These are phyloP conservation scores for Rhinogobio ventralis DNA, from an alignment of 2,797 vertebrate species.

Conservation along the genomic window DNA sequence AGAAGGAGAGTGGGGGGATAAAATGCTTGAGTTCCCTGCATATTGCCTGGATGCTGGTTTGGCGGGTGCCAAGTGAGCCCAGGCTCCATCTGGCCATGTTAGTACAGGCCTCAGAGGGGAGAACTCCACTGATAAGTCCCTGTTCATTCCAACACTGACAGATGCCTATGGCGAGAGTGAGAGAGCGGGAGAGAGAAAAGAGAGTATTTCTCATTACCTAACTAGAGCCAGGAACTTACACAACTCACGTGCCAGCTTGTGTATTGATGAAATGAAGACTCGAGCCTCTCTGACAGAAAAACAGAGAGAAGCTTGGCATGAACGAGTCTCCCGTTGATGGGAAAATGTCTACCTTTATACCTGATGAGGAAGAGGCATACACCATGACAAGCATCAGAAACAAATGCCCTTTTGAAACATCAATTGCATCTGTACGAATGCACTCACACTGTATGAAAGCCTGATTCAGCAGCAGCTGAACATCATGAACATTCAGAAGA, in stretches of 20 bases:
- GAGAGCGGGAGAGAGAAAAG: conserved; percentile 7
- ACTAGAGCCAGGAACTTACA: conserved; percentile 46
- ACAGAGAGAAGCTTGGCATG: conserved; percentile 24
- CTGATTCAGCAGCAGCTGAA: conserved; percentile 57
- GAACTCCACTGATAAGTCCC: conserved; percentile 47
- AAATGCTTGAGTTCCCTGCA: conserved; percentile 37
- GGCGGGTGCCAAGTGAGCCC: conserved; percentile 36
- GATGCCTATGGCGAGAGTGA: conserved; percentile 43
- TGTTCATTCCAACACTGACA: conserved; percentile 46
- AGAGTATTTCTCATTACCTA: conserved; percentile 34
- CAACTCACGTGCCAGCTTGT: conserved; percentile 47
- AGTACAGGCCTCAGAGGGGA: conserved; percentile 38
- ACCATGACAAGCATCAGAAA: conserved; percentile 47
- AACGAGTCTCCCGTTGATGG: conserved; percentile 33
- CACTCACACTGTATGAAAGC: not conserved
- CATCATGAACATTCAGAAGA: not conserved
- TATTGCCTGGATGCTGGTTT: conserved; percentile 36
- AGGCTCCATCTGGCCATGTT: conserved; percentile 60
- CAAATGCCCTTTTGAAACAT: conserved; percentile 39
- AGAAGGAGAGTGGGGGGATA: conserved; percentile 10
- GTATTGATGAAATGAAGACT: conserved; percentile 31
- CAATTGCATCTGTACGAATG: conserved; percentile 21
- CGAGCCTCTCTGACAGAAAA: conserved; percentile 25
- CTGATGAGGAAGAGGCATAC: conserved; percentile 38
- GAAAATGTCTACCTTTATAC: conserved; percentile 45